Evolutionary conservation across 2,113 vertebrate genomes (phyloP).

Genomic region (Todiramphus saurophagus): DNA sequence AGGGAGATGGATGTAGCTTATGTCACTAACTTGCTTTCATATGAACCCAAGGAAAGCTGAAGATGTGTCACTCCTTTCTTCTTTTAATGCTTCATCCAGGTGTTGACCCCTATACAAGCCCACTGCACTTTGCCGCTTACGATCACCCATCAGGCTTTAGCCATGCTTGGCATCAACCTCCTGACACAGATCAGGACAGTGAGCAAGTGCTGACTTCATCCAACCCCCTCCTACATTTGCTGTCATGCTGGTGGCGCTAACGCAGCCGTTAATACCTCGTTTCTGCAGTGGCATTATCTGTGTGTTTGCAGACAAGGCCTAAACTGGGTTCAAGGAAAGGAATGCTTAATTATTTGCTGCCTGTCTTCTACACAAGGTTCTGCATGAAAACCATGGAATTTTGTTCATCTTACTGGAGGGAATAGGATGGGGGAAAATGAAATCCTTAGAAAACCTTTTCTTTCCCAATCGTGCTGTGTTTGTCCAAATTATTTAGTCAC

Average conservation of each 20-base stretch:
- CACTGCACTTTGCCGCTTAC: neutral
- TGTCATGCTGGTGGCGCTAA: neutral
- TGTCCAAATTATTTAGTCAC: constrained; percentile 8
- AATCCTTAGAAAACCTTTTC: neutral
- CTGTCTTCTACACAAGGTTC: neutral
- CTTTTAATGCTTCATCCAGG: neutral
- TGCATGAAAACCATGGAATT: neutral
- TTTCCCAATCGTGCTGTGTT: neutral
- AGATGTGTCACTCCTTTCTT: neutral
- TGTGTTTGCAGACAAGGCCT: neutral
- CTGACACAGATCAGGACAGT: neutral
- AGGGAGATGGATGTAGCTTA: neutral
- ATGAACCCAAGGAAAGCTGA: neutral
- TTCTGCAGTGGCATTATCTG: neutral
- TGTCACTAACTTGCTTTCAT: neutral
- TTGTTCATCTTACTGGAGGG: constrained; percentile 2
- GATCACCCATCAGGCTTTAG: neutral
- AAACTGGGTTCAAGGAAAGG: neutral
- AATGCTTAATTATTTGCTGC: neutral
- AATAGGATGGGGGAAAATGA: neutral
- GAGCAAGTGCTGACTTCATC: rapidly evolving
- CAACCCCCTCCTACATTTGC: neutral
- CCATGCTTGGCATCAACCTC: rapidly evolving
- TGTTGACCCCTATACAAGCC: neutral
- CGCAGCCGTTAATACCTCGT: neutral